phyloP scores from a whole-genome alignment of 2,888 invertebrate species.

The Eurytoma adleriae region DNA sequence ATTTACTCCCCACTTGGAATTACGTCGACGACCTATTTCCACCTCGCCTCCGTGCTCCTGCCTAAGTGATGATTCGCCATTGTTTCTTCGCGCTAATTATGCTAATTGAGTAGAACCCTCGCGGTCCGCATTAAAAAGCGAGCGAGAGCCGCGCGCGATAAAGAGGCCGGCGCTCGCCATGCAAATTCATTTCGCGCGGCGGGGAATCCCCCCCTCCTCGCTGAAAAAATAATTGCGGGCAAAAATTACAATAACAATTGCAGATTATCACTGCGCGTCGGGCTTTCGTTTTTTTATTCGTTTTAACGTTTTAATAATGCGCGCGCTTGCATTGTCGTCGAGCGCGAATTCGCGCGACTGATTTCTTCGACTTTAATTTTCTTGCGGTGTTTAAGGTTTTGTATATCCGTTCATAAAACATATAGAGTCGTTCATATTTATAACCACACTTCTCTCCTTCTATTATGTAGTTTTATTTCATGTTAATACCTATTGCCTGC shows the following conservation, averaged over 20 bases:
- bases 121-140: background rate
- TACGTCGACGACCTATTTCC: constrained; percentile 34
- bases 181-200: background rate
- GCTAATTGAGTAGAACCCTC: constrained; percentile 38
- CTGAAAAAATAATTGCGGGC: background rate
- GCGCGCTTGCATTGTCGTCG: too few relatives aligned
- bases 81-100: constrained; percentile 53
- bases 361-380: too few relatives aligned
- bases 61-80: constrained; percentile 46
- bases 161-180: background rate
- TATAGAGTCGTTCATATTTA: too few relatives aligned
- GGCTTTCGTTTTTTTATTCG: too few relatives aligned
- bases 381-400: too few relatives aligned
- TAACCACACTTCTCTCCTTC: too few relatives aligned
- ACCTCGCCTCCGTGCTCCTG: background rate
- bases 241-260: too few relatives aligned
- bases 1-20: constrained; percentile 10
- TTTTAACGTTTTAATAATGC: too few relatives aligned
- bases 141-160: background rate
- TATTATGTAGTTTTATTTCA: too few relatives aligned
- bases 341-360: too few relatives aligned
- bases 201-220: background rate
- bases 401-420: too few relatives aligned
- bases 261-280: background rate
- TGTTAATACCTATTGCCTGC: too few relatives aligned